Percentiles rank a stretch among this genome's conserved stretches.
Evolutionary conservation across 1,140 invertebrate genomes (phyloP).

Genomic region (Diachasmimorpha longicaudata): DNA sequence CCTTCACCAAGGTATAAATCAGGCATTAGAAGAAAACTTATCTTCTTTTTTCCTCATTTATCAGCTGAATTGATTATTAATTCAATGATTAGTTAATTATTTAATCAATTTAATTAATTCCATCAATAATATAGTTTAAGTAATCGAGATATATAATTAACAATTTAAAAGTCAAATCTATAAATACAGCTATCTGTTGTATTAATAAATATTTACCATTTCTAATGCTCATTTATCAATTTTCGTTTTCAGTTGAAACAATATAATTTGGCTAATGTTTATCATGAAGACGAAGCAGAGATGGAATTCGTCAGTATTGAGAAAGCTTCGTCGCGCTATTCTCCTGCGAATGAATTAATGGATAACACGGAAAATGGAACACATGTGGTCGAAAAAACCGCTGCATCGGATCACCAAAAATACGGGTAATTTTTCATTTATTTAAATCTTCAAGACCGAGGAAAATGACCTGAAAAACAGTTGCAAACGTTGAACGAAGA

Average conservation of each 20-base stretch:
- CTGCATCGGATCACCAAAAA: constrained; percentile 42
- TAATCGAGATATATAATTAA: too few relatives aligned
- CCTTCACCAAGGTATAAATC: constrained; percentile 85
- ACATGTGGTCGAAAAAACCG: constrained; percentile 44
- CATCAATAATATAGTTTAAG: too few relatives aligned
- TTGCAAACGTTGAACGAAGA: too few relatives aligned
- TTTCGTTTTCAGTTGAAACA: constrained; percentile 73
- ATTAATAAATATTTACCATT: too few relatives aligned
- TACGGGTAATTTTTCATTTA: constrained; percentile 49
- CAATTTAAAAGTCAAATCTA: too few relatives aligned
- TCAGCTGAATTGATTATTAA: too few relatives aligned
- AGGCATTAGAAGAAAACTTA: neutral
- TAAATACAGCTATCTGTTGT: too few relatives aligned
- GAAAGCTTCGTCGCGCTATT: constrained; percentile 65
- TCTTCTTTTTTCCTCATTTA: too few relatives aligned
- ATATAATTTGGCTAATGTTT: constrained; percentile 85
- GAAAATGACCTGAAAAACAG: too few relatives aligned
- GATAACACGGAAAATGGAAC: constrained; percentile 68
- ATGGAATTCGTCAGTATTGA: constrained; percentile 77
- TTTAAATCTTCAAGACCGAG: neutral
- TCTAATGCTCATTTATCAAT: too few relatives aligned
- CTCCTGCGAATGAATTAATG: constrained; percentile 56
- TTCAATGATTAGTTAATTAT: too few relatives aligned
- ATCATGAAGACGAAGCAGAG: constrained; percentile 77
- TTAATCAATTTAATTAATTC: too few relatives aligned